These are phyloP conservation scores for Trachymyrmex cornetzi DNA, from an alignment of 1,140 invertebrate species.

Conservation along the genomic window DNA sequence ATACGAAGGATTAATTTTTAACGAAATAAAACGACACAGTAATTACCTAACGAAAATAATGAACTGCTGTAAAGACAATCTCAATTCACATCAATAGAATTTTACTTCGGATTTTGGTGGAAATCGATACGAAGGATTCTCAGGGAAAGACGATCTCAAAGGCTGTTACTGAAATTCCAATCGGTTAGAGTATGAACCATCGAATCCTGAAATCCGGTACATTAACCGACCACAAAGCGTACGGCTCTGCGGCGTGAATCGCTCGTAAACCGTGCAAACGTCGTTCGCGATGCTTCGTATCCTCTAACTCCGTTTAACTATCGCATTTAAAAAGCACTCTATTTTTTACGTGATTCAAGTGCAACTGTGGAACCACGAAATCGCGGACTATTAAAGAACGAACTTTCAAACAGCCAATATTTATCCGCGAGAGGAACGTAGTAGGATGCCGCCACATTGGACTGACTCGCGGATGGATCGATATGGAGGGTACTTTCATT, in stretches of 20 bases:
- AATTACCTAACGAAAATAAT: not conserved
- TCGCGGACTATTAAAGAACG: conserved; percentile 65
- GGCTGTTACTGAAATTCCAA: conserved; percentile 59
- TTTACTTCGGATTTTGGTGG: not conserved
- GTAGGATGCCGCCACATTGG: not conserved
- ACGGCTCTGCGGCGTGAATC: conserved; percentile 63
- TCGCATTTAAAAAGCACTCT: conserved; percentile 76
- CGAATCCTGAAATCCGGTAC: conserved; percentile 75
- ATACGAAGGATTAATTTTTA: not conserved
- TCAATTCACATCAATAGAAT: not conserved
- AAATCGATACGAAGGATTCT: not conserved
- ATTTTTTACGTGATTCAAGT: conserved; percentile 62
- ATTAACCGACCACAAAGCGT: conserved; percentile 77
- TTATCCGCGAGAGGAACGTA: conserved; percentile 35
- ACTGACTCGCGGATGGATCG: conserved; percentile 5
- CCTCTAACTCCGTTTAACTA: conserved; percentile 74
- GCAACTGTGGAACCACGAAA: conserved; percentile 40
- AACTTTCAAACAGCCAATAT: conserved; percentile 58
- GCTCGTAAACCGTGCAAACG: conserved; percentile 78
- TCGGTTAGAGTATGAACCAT: conserved; percentile 64
- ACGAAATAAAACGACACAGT: not conserved
- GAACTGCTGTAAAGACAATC: not conserved
- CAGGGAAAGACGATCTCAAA: not conserved
- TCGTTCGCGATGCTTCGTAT: conserved; percentile 71
- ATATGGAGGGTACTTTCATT: conserved; percentile 2